Percentiles rank a stretch among this genome's conserved stretches.
phyloP scores from a whole-genome alignment of 2,888 invertebrate genomes.

The Listrodromus nycthemerus region DNA sequence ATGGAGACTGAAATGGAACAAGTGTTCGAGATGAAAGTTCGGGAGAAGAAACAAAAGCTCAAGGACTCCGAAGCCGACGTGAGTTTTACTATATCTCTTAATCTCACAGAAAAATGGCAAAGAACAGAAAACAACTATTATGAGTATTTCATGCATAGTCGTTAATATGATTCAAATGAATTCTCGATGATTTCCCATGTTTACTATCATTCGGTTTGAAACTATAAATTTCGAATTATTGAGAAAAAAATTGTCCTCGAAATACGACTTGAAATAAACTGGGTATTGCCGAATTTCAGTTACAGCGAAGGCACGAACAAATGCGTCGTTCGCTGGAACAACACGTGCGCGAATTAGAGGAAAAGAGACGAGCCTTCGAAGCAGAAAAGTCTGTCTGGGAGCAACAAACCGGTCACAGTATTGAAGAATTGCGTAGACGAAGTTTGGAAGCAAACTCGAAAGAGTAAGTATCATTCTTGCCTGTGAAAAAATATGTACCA shows the following conservation, averaged over 20 bases:
- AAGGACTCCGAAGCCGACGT: constrained; percentile 97
- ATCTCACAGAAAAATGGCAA: background rate
- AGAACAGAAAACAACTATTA: background rate
- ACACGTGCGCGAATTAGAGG: constrained; percentile 96
- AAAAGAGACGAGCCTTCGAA: constrained; percentile 93
- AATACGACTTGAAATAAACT: background rate
- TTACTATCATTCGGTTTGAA: background rate
- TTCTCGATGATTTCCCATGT: background rate
- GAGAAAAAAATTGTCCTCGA: constrained; percentile 1
- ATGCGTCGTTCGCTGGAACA: constrained; percentile 92
- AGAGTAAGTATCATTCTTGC: constrained; percentile 87
- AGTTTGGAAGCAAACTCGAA: constrained; percentile 96
- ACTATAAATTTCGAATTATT: background rate
- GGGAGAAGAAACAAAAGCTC: constrained; percentile 97
- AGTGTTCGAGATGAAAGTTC: constrained; percentile 99
- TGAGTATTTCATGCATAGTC: background rate
- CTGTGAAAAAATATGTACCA: background rate
- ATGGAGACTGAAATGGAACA: constrained; percentile 99
- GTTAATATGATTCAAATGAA: no score
- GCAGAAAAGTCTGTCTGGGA: constrained; percentile 96
- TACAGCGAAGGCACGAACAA: constrained; percentile 95
- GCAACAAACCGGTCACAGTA: constrained; percentile 93
- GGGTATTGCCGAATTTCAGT: constrained; percentile 79
- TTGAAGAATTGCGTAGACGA: constrained; percentile 94
- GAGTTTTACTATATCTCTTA: constrained; percentile 76